A percentile compares a stretch with the other conserved stretches of the same genome.
Evolutionary conservation across 2,888 invertebrate genomes (phyloP).

Genomic region (Syrphus vitripennis): DNA sequence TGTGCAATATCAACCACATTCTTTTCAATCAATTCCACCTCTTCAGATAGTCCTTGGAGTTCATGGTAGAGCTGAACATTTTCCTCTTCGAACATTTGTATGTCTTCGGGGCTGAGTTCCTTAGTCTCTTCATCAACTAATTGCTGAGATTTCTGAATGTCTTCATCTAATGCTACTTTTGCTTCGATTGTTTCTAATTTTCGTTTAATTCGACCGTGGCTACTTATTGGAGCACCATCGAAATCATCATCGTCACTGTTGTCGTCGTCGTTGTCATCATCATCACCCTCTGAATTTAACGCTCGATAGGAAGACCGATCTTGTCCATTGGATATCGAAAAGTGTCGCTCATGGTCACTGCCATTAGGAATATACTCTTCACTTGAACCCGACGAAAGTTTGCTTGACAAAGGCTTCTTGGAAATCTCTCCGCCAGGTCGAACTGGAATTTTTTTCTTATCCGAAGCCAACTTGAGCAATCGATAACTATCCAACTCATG

Average conservation of each 20-base stretch:
- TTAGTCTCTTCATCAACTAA: constrained; percentile 76
- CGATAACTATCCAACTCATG: constrained; percentile 91
- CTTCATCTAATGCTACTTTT: constrained; percentile 79
- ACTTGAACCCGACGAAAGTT: constrained; percentile 25
- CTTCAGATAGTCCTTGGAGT: constrained; percentile 93
- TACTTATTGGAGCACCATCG: constrained; percentile 48
- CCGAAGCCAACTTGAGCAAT: constrained; percentile 86
- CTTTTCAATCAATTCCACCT: constrained; percentile 93
- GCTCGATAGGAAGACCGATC: not conserved
- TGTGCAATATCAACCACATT: constrained; percentile 98
- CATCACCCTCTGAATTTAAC: constrained; percentile 74
- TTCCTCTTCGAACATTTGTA: constrained; percentile 96
- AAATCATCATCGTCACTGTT: constrained; percentile 63
- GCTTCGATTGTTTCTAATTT: constrained; percentile 66
- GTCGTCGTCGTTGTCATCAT: constrained; percentile 66
- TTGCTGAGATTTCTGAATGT: constrained; percentile 77
- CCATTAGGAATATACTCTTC: constrained; percentile 73
- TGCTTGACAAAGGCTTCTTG: constrained; percentile 36
- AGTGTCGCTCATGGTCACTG: constrained; percentile 74
- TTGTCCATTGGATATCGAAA: constrained; percentile 61
- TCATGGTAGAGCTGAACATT: constrained; percentile 93
- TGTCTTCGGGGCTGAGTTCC: constrained; percentile 90
- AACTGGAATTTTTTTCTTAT: constrained; percentile 77
- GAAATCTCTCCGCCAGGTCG: constrained; percentile 75
- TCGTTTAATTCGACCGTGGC: constrained; percentile 39